Base-by-base conservation (phyloP, 2,797 vertebrate genomes). In the Melanotaenia maccullochi region DNA sequence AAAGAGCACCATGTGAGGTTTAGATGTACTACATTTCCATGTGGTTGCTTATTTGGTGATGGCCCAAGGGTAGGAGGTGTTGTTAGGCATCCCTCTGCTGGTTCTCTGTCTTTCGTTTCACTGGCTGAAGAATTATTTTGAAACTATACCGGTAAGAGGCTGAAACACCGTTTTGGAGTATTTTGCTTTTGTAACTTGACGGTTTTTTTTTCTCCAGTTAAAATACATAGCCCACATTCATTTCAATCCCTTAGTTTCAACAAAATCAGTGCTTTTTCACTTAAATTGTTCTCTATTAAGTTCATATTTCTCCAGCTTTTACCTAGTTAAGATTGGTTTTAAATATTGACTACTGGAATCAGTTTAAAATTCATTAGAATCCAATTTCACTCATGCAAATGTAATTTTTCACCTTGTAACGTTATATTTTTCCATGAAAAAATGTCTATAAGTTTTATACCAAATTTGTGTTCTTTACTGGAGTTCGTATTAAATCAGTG, bases 51-150 rank as follows among this genome's bases (percentile, higher is more conserved):
- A 20, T 40, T 61, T 3, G 5, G 49, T 66, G 57, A 54, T 32
- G 58, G 40, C 16, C 65, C 44, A 40, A 44, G 65, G 44, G 14
- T 42, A 57, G 16, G 24, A 59, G 18, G 33, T 44, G 13, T 61
- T 49, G 28, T 35, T 35, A 1, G 24, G 16, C 9, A 12, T 60
- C 22, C 28, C 42, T 42, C 33, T 71, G 36, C 64, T 56, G 44
- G 28, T 8, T 51, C 22, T 20, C 25, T 38, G 47, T 42, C 28
- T 25, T 25, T 49, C 22, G 33, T 58, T 59, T 61, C 16, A 65
- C 9, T 38, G 13, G 28, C 20, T 3, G 40, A 54, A 36, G 38
- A 33, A 40, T 73, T 16, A 13, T 42, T 51, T 56, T 28, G 6
- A 63, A 56, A 36, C n/a, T 5, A 70, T 42, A 22, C 24, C 11